phyloP scores from a whole-genome alignment of 2,113 vertebrate species.

The Tragelaphus scriptus region DNA sequence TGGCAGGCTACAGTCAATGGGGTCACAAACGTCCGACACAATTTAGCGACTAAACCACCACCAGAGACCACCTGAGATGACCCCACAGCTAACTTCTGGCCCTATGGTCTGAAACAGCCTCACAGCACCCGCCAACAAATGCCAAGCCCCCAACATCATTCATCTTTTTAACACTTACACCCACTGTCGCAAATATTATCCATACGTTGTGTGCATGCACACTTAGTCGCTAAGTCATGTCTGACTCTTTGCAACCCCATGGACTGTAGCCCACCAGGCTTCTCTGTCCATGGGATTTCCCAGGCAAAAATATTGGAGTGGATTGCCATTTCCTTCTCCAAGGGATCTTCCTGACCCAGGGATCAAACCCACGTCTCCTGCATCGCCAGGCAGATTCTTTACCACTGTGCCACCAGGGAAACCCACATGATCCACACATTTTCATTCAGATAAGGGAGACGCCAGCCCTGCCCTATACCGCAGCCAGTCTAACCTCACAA shows the following conservation, averaged over 20 bases:
- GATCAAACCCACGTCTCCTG: fast-evolving
- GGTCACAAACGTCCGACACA: fast-evolving
- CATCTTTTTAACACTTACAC: neutral
- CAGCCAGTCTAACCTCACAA: conserved; percentile 84
- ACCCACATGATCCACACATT: fast-evolving
- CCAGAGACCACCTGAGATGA: neutral
- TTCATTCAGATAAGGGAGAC: neutral
- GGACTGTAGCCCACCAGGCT: neutral
- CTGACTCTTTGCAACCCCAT: neutral
- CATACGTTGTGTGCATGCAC: fast-evolving
- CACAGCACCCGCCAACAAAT: fast-evolving
- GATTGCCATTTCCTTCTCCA: neutral
- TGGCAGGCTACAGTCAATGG: neutral
- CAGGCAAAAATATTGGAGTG: neutral
- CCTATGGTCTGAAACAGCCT: neutral
- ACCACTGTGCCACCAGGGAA: neutral
- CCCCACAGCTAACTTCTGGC: fast-evolving
- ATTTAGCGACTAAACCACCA: neutral
- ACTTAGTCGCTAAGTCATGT: neutral
- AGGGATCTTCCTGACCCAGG: neutral
- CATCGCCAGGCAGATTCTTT: neutral
- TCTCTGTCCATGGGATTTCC: neutral
- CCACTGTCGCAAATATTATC: neutral
- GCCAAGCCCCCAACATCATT: neutral
- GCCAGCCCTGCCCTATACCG: neutral